These are phyloP conservation scores for Melanchra persicariae DNA, from an alignment of 2,888 invertebrate genomes.

Conservation along the genomic window DNA sequence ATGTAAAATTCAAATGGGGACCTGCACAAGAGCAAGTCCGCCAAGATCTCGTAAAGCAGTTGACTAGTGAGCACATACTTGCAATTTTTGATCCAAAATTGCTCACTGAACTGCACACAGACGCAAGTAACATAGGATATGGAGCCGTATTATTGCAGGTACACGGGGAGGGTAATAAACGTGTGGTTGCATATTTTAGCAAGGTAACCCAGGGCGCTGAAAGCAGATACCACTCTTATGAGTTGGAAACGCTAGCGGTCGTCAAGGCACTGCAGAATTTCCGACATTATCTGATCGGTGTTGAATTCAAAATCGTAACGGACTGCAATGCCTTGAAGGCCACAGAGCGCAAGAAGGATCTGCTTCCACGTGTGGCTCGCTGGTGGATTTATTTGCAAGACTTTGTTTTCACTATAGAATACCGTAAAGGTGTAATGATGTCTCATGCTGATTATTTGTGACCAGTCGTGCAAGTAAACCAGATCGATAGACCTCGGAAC, in stretches of 20 bases:
- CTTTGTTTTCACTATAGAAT: conserved; percentile 54
- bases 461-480: neutral
- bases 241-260: conserved; percentile 40
- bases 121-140: conserved; percentile 32
- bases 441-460: conserved; percentile 43
- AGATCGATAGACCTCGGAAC: neutral
- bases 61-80: neutral
- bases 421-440: conserved; percentile 55
- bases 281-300: too few species aligned
- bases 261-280: too few species aligned
- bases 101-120: conserved; percentile 4
- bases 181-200: neutral
- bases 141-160: conserved; percentile 12
- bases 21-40: conserved; percentile 16
- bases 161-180: neutral
- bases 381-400: conserved; percentile 61
- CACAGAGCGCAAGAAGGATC: conserved; percentile 44
- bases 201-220: conserved; percentile 29
- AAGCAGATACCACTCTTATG: conserved; percentile 38
- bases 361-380: conserved; percentile 51
- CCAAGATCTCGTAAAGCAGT: conserved; percentile 1
- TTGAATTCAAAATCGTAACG: too few species aligned
- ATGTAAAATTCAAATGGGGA: conserved; percentile 19
- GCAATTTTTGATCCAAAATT: neutral
- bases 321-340: too few species aligned